Base-by-base conservation (phyloP, 2,113 vertebrate genomes). In the Sinocyclocheilus maitianheensis region DNA sequence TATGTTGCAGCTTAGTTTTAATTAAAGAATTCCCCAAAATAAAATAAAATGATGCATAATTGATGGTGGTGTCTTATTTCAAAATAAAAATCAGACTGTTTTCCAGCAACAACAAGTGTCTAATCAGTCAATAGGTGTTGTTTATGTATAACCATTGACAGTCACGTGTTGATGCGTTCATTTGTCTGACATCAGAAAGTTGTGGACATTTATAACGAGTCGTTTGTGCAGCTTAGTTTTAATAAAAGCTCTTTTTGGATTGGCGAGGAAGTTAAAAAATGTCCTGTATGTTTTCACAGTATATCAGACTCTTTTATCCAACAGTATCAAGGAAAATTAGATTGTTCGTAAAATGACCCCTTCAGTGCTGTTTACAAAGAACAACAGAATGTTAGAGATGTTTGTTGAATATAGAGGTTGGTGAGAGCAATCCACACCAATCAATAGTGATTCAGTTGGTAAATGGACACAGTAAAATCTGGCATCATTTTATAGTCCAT, bases 371-470 rank as follows among this genome's bases (percentile, higher is more conserved):
- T 75, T 48, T 48, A 48, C 40, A 24, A 75, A 75, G 72, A 74
- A 12, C 71, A 46, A 13, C 71, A n/a, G 37, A 24, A n/a, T 48
- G 22, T 48, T 75, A 75, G 34, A 71, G 72, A 75, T 46, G 40
- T 75, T 46, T 75, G 72, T 75, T 75, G 40, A 75, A 43, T 46
- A 46, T 46, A 74, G 5, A 75, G 71, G 37, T 46, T 75, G 40
- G 40, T 46, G 40, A 46, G 72, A 46, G 72, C 72, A n/a, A 75
- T 75, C 40, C 72, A 75, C 40, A 75, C 37, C 72, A 24, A 46
- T 75, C 40, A 75, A 75, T 75, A 75, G 72, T 75, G 40, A 46
- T 75, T 75, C 72, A 75, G 72, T n/a, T 75, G 22, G 40, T 46
- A 46, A 46, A 40, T n/a, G 72, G 72, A 75, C 34, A 37, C 30